Evolutionary conservation across 2,888 invertebrate genomes (phyloP), one percentile per base, ranked within the genome.

Genomic region (Notodonta dromedarius): DNA sequence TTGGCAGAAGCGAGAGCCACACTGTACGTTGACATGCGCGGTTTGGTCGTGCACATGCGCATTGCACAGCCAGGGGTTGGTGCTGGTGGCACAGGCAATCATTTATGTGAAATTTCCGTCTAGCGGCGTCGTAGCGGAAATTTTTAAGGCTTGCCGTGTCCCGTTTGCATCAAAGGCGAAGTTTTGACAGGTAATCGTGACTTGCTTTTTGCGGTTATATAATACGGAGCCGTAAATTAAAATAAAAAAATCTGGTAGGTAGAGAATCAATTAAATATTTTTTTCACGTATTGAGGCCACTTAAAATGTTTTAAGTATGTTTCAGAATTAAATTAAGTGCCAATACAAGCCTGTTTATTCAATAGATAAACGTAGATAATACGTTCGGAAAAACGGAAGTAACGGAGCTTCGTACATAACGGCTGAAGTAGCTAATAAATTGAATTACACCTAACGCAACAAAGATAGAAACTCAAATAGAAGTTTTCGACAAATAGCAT

Each of bases 61-160:
- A 60, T 52, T 80, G 54, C 5, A 52, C 39, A 42, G 32, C 12
- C 35, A 9, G n/a, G 16, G 51, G 57, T 63, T 64, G 73, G 68
- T 67, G 57, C 63, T 64, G 73, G 68, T 67, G 69, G 67, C 69
- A 73, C 79, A 78, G 80, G 80, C 85, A 88, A 91, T 90, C 86
- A 89, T 84, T 85, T 78, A 81, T 77, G 79, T 82, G 82, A 86
- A 87, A 89, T 91, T 89, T 91, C 91, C 91, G 87, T 68, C 73
- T 73, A 77, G 75, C 70, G 79, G 80, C 78, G 74, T 75, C 71
- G 70, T 80, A 83, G 86, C 82, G 84, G 84, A 83, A 80, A 81
- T 86, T 84, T 84, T 84, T 82, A 89, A 86, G 87, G 89, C 79
- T 89, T 84, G 87, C 80, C 84, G 62, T 71, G 73, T 75, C 74